Base-by-base conservation (phyloP, 2,113 vertebrate species). In the Spea multiplicata region DNA sequence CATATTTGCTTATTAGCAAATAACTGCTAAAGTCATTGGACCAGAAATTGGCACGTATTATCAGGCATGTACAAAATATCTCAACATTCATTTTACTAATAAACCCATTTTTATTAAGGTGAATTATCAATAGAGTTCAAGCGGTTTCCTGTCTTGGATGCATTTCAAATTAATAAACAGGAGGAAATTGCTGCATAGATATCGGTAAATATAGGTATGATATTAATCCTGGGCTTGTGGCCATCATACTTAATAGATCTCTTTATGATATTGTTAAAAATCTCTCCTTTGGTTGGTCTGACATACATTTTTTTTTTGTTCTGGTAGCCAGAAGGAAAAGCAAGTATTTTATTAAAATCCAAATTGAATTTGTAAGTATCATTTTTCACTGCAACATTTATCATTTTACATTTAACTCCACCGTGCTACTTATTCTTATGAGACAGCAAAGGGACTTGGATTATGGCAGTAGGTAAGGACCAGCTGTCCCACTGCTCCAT, bases 101-200 rank as follows among this genome's bases (percentile, higher is more conserved):
- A 59, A 59, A 12, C 14, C 55, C 6, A 59, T 59, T 59, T 59
- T 59, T 9, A 59, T 9, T 59, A 59, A 59, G 14, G 55, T 59
- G 55, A 13, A 13, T 8, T 59, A 59, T 59, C 55, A 59, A 59
- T 59, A 13, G 55, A 59, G 14, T 30, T 59, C 55, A 59, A 12
- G 55, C 14, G 55, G 9, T 59, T 59, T 59, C 14, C 55, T 59
- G 10, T 59, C 55, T 59, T 59, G 55, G 55, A 59, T 59, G 55
- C 14, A 59, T 59, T 59, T 59, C 55, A 59, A 59, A 13, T 59
- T 59, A 59, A 59, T 59, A 59, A 59, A 59, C 55, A 59, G 55
- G 55, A 59, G 55, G 55, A 59, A 59, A 59, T 59, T 59, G 55
- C 55, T 59, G 55, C 14, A 59, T 13, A 59, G 55, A 13, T 59